These are phyloP conservation scores for Enteromius unitaeniatus DNA, from an alignment of 2,797 vertebrate genomes.

Conservation along the genomic window DNA sequence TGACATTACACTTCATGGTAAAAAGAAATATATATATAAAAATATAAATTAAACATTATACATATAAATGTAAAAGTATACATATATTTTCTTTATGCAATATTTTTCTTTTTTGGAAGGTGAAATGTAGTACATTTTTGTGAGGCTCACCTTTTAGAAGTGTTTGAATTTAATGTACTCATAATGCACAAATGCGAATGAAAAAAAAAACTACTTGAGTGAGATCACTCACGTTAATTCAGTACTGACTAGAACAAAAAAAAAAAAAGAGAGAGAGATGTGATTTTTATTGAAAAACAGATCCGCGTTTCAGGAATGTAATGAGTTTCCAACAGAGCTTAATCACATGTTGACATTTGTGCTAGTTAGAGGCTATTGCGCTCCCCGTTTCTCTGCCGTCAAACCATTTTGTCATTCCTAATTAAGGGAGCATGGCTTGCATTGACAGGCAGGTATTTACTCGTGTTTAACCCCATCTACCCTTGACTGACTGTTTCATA, in stretches of 20 bases:
- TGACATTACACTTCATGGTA: background rate
- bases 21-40: background rate
- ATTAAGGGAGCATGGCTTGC: slow-evolving; percentile 74
- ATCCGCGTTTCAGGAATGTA: slow-evolving; percentile 42
- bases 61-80: too few relatives aligned
- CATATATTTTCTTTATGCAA: background rate
- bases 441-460: slow-evolving; percentile 80
- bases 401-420: slow-evolving; percentile 54
- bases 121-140: background rate
- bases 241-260: slow-evolving; percentile 25
- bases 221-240: slow-evolving; percentile 11
- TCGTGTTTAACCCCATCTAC: slow-evolving; percentile 76
- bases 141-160: background rate
- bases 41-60: background rate
- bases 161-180: background rate
- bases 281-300: slow-evolving; percentile 57
- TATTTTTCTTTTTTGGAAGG: background rate
- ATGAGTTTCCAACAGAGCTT: slow-evolving; percentile 57
- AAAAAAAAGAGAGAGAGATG: background rate
- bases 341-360: slow-evolving; percentile 58
- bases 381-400: slow-evolving; percentile 34
- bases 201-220: background rate
- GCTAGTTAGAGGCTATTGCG: slow-evolving; percentile 52
- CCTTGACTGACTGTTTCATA: slow-evolving; percentile 72
- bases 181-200: background rate